Conservation (phyloP, 1,140 invertebrate species). For the Alviniconcha marisindica region DNA sequence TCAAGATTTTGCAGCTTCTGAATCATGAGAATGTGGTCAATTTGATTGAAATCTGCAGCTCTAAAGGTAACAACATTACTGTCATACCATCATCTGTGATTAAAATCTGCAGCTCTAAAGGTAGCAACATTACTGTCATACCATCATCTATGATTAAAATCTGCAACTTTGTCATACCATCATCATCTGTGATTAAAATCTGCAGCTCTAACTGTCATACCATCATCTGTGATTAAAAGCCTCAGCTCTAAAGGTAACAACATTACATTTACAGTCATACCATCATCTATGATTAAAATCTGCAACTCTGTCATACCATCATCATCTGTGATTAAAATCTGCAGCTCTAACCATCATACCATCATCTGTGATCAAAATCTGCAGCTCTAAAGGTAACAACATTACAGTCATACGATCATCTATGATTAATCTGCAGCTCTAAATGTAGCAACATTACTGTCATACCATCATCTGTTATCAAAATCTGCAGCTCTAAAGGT, state of each 20-base stretch:
- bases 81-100: too few relatives aligned
- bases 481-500: too few relatives aligned
- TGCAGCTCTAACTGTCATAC: constrained; percentile 93
- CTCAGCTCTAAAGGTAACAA: too few relatives aligned
- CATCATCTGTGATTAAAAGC: too few relatives aligned
- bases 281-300: constrained; percentile 98
- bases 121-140: constrained; percentile 75
- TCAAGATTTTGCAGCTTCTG: constrained; percentile 95
- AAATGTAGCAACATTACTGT: too few relatives aligned
- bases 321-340: too few relatives aligned
- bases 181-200: constrained; percentile 98
- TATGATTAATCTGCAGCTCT: constrained; percentile 95
- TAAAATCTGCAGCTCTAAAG: constrained; percentile 96
- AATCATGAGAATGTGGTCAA: constrained; percentile 99
- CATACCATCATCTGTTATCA: too few relatives aligned
- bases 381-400: constrained; percentile 80
- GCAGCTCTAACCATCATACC: constrained; percentile 91
- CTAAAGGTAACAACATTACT: constrained; percentile 82
- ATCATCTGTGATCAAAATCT: too few relatives aligned
- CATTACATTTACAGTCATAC: too few relatives aligned
- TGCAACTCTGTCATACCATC: too few relatives aligned
- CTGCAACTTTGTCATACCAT: too few relatives aligned
- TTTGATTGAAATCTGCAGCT: constrained; percentile 97
- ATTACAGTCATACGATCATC: too few relatives aligned
- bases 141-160: constrained; percentile 99